Percentiles rank a stretch among this genome's conserved stretches.
These are phyloP conservation scores for Sylvia borin DNA, from an alignment of 2,797 vertebrate genomes.

Conservation along the genomic window DNA sequence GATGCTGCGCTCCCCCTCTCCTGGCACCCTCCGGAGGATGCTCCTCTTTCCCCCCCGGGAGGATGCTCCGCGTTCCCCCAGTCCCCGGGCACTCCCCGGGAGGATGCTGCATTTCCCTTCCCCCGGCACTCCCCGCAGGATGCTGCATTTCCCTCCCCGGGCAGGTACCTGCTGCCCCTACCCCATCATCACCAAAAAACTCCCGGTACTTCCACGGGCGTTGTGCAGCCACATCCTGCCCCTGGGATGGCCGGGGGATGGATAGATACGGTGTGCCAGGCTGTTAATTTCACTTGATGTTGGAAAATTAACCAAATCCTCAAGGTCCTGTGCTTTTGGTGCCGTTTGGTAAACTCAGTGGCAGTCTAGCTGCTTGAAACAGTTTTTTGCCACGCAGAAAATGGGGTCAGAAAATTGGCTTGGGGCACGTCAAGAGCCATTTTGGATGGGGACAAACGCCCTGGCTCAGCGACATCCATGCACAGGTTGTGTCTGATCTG, in stretches of 20 bases:
- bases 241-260: not conserved
- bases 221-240: not conserved
- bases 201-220: not conserved
- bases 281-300: not conserved
- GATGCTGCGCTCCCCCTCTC: not conserved
- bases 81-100: too few species aligned
- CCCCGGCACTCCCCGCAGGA: accelerated
- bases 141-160: not conserved
- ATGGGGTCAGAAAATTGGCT: not conserved
- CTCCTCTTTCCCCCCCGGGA: not conserved
- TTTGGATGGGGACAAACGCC: not conserved
- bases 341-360: accelerated
- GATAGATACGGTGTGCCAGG: accelerated
- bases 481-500: accelerated
- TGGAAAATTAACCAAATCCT: not conserved
- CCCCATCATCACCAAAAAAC: not conserved
- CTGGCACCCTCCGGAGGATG: not conserved
- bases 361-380: accelerated
- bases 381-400: not conserved
- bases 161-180: not conserved
- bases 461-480: accelerated
- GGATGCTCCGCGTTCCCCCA: not conserved
- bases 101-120: not conserved
- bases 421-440: accelerated
- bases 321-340: not conserved